phyloP scores from a whole-genome alignment of 2,797 vertebrate species.

The Petrocephalus schoutedeni region DNA sequence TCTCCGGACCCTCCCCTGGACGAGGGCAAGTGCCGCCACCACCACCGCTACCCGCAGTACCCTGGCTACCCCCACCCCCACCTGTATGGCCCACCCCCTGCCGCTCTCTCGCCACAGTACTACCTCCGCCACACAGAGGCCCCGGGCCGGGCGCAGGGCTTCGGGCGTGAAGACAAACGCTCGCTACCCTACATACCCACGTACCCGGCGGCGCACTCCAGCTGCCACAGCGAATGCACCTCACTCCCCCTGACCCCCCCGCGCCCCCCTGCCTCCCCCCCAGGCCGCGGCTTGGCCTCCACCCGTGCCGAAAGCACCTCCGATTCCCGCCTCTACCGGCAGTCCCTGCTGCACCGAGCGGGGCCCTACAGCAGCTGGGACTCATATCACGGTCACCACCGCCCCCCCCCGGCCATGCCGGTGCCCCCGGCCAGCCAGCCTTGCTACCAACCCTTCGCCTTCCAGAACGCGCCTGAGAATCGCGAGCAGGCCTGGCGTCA shows the following conservation, averaged over 20 bases:
- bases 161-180: conserved; percentile 72
- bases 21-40: conserved; percentile 78
- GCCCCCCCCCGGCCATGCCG: conserved; percentile 22
- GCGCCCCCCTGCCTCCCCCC: conserved; percentile 56
- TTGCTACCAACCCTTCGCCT: conserved; percentile 76
- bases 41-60: conserved; percentile 53
- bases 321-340: conserved; percentile 80
- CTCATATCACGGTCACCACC: conserved; percentile 73
- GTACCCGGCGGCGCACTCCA: conserved; percentile 67
- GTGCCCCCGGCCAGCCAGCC: conserved; percentile 54
- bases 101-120: conserved; percentile 39
- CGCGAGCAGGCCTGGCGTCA: conserved; percentile 76
- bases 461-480: conserved; percentile 82
- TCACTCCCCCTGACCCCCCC: conserved; percentile 50
- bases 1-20: conserved; percentile 74
- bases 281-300: conserved; percentile 73
- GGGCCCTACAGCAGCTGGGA: conserved; percentile 77
- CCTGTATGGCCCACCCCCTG: conserved; percentile 39
- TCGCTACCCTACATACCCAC: conserved; percentile 75
- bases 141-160: conserved; percentile 67
- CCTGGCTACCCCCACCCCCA: conserved; percentile 27
- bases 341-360: conserved; percentile 64
- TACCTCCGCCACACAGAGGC: conserved; percentile 64
- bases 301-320: conserved; percentile 78
- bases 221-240: conserved; percentile 80